These are phyloP conservation scores for Trachemys scripta DNA, from an alignment of 2,113 vertebrate genomes.

Conservation along the genomic window DNA sequence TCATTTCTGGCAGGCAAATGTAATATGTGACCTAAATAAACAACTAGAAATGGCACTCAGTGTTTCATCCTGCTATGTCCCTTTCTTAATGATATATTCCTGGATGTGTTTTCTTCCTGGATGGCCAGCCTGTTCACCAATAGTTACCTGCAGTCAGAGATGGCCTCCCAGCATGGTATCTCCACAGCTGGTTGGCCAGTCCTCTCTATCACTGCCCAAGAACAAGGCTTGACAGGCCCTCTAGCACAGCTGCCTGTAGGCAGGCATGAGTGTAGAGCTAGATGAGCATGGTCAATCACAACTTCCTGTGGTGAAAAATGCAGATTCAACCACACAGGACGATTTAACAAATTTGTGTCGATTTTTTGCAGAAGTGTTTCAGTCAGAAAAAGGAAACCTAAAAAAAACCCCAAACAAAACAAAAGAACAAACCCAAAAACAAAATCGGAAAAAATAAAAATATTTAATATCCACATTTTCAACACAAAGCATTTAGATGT, in stretches of 20 bases:
- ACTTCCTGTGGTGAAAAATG: not conserved
- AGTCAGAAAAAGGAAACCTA: not conserved
- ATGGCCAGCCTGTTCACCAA: not conserved
- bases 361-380: not conserved
- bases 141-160: not conserved
- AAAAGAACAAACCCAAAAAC: not conserved
- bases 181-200: not conserved
- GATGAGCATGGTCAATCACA: not conserved
- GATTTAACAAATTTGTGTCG: not conserved
- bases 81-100: not conserved
- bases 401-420: not conserved
- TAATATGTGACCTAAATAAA: not conserved
- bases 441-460: not conserved
- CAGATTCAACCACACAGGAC: not conserved
- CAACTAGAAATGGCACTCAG: not conserved
- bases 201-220: not conserved
- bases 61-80: not conserved
- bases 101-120: not conserved
- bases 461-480: not conserved
- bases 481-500: not conserved
- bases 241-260: not conserved
- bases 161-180: not conserved
- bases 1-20: not conserved
- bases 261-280: not conserved
- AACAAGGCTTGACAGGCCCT: not conserved